Evolutionary conservation across 2,888 invertebrate genomes (phyloP), one percentile per base, ranked within the genome.

Genomic region (Parnassius glacialis): DNA sequence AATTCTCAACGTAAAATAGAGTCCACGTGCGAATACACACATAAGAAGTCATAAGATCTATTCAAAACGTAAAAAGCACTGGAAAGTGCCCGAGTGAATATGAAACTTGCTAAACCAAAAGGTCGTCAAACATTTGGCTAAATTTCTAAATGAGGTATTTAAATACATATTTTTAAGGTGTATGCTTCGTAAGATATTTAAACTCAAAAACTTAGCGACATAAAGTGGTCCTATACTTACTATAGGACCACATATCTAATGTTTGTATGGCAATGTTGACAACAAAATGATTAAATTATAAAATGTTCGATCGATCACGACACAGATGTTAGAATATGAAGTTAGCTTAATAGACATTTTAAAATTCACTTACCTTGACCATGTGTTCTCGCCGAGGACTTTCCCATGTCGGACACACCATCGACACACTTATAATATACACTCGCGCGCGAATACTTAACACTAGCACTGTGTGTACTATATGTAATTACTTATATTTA

Each of bases 321-420:
- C 47, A 44, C 47, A 56, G 55, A 61, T 52, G 55, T 52, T 52
- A 25, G n/a, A 59, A 56, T 52, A 52, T 52, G n/a, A 42, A 52
- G 48, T n/a, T 16, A 48, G 12, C 48, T 48, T 59, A n/a, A 25
- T 59, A 51, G 12, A 52, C 25, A 20, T 43, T 47, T 3, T 47
- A 56, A 45, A 48, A 62, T 59, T 45, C 74, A 87, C 92, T 91
- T 78, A 92, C 92, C 92, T 92, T 92, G 91, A 81, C 92, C 91
- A 87, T 92, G 90, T 92, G 92, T 90, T 90, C 90, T 91, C 80
- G 89, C 90, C 87, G 92, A 92, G 89, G 92, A 92, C 84, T 92
- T 92, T 91, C 92, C 92, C 92, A 92, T 92, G 91, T 87, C 92
- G 91, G 85, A 86, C 90, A 88, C 88, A 90, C 89, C 90, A 90